A percentile compares a stretch with the other conserved stretches of the same genome.
Evolutionary conservation across 2,888 invertebrate genomes (phyloP).

Genomic region (Acronicta psi): DNA sequence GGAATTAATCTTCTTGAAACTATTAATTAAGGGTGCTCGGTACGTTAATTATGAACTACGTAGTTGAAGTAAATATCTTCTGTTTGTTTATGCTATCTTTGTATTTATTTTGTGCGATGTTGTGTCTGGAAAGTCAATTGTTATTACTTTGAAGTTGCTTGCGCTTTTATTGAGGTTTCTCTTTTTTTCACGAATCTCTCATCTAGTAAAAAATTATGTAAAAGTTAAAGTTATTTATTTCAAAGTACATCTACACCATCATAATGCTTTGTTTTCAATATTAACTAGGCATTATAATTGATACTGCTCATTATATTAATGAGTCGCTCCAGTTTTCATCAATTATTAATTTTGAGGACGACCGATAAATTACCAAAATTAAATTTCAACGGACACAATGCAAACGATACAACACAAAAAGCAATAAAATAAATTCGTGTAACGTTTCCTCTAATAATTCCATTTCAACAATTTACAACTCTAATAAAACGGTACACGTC

Average conservation of each 20-base stretch:
- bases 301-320: too few species aligned
- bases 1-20: constrained; percentile 46
- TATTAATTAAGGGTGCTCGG: constrained; percentile 39
- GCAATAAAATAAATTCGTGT: constrained; percentile 34
- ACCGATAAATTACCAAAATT: too few species aligned
- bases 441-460: constrained; percentile 35
- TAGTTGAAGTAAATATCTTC: constrained; percentile 18
- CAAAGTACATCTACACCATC: too few species aligned
- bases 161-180: too few species aligned
- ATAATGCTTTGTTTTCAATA: too few species aligned
- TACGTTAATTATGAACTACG: constrained; percentile 36
- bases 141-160: too few species aligned
- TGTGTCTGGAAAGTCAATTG: background rate
- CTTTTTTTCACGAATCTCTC: too few species aligned
- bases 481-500: constrained; percentile 50
- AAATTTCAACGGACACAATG: constrained; percentile 8
- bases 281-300: too few species aligned
- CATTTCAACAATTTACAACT: constrained; percentile 47
- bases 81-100: constrained; percentile 17
- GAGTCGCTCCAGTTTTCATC: too few species aligned
- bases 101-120: constrained; percentile 3
- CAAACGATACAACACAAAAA: constrained; percentile 20
- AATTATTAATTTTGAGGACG: too few species aligned
- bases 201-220: too few species aligned
- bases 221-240: too few species aligned